phyloP scores from a whole-genome alignment of 2,888 invertebrate genomes.

The Drosophila niveifrons region DNA sequence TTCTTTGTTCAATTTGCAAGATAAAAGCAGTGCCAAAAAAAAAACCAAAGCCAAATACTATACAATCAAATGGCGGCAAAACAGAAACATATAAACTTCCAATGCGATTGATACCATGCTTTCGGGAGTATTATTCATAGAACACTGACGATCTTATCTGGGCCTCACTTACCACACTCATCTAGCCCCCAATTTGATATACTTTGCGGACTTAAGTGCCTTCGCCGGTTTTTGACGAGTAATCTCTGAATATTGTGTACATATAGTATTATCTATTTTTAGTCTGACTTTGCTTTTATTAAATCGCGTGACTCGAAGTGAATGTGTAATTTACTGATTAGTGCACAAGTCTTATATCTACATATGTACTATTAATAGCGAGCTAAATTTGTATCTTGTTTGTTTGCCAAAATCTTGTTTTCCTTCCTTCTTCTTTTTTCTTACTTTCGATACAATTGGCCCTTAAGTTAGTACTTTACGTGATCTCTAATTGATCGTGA shows the following conservation, averaged over 20 bases:
- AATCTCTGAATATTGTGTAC: neutral
- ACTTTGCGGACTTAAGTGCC: neutral
- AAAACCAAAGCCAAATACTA: neutral
- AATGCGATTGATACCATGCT: neutral
- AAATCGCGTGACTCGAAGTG: constrained; percentile 39
- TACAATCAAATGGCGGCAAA: neutral
- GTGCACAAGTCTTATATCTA: neutral
- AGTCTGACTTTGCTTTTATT: constrained; percentile 1
- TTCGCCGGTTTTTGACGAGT: neutral
- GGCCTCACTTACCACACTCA: constrained; percentile 6
- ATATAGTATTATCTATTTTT: neutral
- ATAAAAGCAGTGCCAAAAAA: too few species aligned
- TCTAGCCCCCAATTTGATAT: constrained; percentile 4
- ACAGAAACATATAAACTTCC: neutral
- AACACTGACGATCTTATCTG: constrained; percentile 29
- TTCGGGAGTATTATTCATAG: constrained; percentile 29
- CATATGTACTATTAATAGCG: neutral
- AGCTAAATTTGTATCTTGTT: constrained; percentile 13
- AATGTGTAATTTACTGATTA: too few species aligned
- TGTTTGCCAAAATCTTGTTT: too few species aligned
- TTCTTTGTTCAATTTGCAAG: neutral
- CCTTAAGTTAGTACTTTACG: constrained; percentile 3
- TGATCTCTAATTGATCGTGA: constrained; percentile 30
- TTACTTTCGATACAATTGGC: constrained; percentile 2
- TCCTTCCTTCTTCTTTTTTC: too few species aligned